phyloP scores from a whole-genome alignment of 2,888 invertebrate species.

The Orthonychiurus folsomi region DNA sequence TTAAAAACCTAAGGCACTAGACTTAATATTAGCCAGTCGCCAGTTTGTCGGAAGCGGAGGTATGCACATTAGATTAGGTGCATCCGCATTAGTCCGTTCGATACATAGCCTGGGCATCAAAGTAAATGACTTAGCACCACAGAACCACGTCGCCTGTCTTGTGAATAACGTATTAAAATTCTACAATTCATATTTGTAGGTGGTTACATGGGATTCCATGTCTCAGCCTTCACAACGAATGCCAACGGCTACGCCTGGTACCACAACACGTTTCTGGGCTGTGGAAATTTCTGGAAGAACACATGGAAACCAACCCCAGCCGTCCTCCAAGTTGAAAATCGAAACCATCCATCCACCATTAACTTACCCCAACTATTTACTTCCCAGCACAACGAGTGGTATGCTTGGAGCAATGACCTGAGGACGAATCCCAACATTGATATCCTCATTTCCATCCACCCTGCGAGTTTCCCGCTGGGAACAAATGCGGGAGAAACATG shows the following conservation, averaged over 20 bases:
- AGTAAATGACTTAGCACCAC: too few species aligned
- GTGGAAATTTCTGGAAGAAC: conserved; percentile 25
- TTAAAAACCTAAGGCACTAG: too few species aligned
- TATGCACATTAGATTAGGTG: too few species aligned
- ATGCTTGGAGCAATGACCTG: conserved; percentile 24
- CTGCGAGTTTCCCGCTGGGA: conserved; percentile 28
- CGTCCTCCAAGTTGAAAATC: conserved; percentile 24
- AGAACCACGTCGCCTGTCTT: too few species aligned
- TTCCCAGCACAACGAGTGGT: conserved; percentile 32
- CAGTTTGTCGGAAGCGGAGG: too few species aligned
- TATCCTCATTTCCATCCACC: conserved; percentile 26
- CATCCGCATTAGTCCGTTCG: too few species aligned
- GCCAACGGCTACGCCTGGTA: conserved; percentile 30
- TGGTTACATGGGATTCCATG: conserved; percentile 30
- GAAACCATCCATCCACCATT: conserved; percentile 20
- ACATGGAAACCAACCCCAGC: conserved; percentile 36
- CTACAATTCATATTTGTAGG: conserved; percentile 10
- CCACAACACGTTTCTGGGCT: conserved; percentile 32
- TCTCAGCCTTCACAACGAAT: conserved; percentile 29
- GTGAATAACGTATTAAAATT: too few species aligned
- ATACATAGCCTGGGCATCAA: too few species aligned
- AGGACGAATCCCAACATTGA: conserved; percentile 20
- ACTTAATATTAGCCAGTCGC: too few species aligned
- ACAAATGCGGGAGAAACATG: conserved; percentile 28
- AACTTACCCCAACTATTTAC: conserved; percentile 22